Percentiles rank a stretch among this genome's conserved stretches.
These are phyloP conservation scores for Ruditapes philippinarum DNA, from an alignment of 1,140 invertebrate genomes.

Conservation along the genomic window DNA sequence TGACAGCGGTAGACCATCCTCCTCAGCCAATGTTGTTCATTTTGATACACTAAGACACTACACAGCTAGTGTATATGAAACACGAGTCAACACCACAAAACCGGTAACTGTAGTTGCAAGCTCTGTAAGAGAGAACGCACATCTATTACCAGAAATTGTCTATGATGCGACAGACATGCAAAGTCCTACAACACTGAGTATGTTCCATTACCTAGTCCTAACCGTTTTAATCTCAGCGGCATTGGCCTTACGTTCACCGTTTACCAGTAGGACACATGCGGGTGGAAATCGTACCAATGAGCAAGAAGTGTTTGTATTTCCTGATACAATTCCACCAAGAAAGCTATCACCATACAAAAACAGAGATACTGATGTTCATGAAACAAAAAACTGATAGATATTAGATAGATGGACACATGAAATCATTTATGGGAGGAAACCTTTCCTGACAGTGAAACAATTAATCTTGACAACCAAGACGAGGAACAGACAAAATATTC, in stretches of 20 bases:
- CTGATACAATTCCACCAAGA: constrained; percentile 13
- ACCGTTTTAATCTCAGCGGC: constrained; percentile 24
- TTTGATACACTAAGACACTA: too few species aligned
- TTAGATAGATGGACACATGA: not conserved
- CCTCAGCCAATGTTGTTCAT: too few species aligned
- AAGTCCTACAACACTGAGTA: not conserved
- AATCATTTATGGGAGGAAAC: not conserved
- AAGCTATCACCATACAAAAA: constrained; percentile 36
- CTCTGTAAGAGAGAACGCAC: too few species aligned
- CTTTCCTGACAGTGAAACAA: too few species aligned
- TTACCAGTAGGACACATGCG: not conserved
- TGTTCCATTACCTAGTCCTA: constrained; percentile 4
- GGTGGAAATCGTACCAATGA: not conserved
- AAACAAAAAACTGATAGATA: not conserved
- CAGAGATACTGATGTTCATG: not conserved
- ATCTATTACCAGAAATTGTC: constrained; percentile 4
- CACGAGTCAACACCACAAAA: too few species aligned
- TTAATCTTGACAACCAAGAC: too few species aligned
- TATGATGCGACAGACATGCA: not conserved
- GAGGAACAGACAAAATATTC: not conserved
- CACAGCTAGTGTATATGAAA: too few species aligned
- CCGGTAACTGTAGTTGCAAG: too few species aligned
- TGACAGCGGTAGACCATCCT: too few species aligned
- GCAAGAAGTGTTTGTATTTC: constrained; percentile 41
- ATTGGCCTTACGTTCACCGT: constrained; percentile 53